Conservation (phyloP, 2,113 vertebrate species). For the Thomomys bottae region DNA sequence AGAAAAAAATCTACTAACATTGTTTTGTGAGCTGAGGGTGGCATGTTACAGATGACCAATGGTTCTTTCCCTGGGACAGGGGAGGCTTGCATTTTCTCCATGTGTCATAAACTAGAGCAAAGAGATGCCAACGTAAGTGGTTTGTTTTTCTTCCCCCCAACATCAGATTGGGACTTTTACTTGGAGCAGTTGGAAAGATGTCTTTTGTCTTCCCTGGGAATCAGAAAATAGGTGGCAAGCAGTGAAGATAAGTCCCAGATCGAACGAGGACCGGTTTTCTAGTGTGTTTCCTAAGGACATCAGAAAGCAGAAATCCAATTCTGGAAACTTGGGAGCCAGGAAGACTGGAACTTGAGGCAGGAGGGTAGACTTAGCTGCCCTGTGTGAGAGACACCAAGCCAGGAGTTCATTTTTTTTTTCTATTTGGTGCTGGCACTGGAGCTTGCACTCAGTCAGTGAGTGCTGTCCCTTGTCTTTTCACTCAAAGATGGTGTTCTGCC, state of each 20-base stretch:
- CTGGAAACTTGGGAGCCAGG: background rate
- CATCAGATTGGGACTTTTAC: background rate
- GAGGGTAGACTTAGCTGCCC: no score
- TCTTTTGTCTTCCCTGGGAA: slow-evolving; percentile 22
- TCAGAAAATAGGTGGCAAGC: background rate
- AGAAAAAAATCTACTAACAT: no score
- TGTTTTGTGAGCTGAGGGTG: background rate
- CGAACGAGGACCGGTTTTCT: background rate
- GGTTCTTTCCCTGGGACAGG: slow-evolving; percentile 41
- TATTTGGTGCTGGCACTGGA: no score
- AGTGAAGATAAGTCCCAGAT: slow-evolving; percentile 27
- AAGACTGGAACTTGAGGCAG: no score
- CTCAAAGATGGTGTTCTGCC: no score
- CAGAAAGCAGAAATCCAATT: background rate
- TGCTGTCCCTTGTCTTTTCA: no score
- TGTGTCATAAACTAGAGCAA: background rate
- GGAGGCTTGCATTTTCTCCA: no score
- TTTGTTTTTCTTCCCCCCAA: no score
- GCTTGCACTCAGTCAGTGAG: no score
- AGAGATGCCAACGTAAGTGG: no score
- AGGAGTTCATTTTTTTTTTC: no score
- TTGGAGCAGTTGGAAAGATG: slow-evolving; percentile 25
- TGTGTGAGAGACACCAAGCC: no score
- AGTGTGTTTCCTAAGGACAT: background rate
- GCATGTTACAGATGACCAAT: background rate